Conservation (phyloP, 2,113 vertebrate species). For the Festucalex cinctus region DNA sequence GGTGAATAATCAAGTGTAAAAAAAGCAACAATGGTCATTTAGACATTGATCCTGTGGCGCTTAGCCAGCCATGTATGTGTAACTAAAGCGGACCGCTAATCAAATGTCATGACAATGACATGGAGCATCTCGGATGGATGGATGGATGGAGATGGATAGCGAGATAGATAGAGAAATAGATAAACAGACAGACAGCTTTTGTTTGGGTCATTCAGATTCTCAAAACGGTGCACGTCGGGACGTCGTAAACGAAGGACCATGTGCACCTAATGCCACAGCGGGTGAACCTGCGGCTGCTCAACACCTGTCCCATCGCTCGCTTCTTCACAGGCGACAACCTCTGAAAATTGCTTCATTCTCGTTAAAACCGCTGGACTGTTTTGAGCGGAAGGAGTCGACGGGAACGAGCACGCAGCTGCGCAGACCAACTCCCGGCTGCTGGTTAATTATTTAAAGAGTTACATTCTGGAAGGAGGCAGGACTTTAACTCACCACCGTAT, state of each 20-base stretch:
- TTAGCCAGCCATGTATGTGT: not conserved
- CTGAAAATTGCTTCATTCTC: not conserved
- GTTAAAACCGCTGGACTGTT: not conserved
- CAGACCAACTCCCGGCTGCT: not conserved
- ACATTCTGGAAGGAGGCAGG: not conserved
- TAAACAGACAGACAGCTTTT: not conserved
- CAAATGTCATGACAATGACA: constrained; percentile 2
- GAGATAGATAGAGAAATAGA: too few species aligned
- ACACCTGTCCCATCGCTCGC: not conserved
- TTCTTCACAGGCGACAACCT: not conserved
- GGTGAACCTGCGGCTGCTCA: not conserved
- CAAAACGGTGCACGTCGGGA: not conserved
- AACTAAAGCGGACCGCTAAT: constrained; percentile 11
- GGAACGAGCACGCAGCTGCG: not conserved
- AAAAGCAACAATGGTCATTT: constrained; percentile 10
- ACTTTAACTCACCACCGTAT: not conserved
- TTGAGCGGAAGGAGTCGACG: not conserved
- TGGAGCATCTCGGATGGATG: not conserved
- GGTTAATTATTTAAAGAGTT: constrained; percentile 4
- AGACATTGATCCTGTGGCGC: constrained; percentile 17
- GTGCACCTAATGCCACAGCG: not conserved
- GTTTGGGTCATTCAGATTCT: not conserved
- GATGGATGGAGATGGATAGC: too few species aligned
- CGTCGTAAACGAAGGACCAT: not conserved
- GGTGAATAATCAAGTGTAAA: not conserved